Conservation (phyloP, 1,140 invertebrate genomes). For the Eurytemora carolleeae region DNA sequence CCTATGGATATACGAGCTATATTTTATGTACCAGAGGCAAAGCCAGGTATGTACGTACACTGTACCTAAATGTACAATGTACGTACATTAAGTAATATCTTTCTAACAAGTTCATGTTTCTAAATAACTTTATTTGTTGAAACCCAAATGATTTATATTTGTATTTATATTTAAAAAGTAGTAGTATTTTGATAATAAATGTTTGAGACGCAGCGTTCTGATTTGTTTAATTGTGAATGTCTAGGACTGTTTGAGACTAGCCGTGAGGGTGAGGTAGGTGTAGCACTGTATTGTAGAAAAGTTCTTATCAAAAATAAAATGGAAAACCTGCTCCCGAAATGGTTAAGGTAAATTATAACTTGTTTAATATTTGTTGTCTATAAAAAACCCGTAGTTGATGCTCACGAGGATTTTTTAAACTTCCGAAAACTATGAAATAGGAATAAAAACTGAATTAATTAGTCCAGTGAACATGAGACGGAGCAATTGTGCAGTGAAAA, state of each 20-base stretch:
- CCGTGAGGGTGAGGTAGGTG: constrained; percentile 47
- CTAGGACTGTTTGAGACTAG: constrained; percentile 81
- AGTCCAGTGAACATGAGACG: constrained; percentile 16
- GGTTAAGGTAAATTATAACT: constrained; percentile 80
- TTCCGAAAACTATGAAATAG: background rate
- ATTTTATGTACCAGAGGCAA: constrained; percentile 78
- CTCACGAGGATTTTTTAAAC: constrained; percentile 1
- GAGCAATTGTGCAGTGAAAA: no score
- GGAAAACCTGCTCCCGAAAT: constrained; percentile 76
- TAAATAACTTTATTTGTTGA: no score
- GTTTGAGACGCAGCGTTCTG: no score
- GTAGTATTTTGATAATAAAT: no score
- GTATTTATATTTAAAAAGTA: no score
- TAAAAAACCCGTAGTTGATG: constrained; percentile 11
- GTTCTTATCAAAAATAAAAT: constrained; percentile 70
- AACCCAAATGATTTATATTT: background rate
- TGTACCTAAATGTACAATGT: no score
- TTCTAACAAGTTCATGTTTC: no score
- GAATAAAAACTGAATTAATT: constrained; percentile 15
- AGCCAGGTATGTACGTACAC: no score
- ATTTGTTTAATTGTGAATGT: no score
- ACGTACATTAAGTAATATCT: no score
- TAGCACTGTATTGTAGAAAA: constrained; percentile 74
- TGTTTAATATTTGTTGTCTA: constrained; percentile 47
- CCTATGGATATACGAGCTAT: constrained; percentile 74